phyloP scores from a whole-genome alignment of 2,888 invertebrate genomes.

The Ctena decussata region DNA sequence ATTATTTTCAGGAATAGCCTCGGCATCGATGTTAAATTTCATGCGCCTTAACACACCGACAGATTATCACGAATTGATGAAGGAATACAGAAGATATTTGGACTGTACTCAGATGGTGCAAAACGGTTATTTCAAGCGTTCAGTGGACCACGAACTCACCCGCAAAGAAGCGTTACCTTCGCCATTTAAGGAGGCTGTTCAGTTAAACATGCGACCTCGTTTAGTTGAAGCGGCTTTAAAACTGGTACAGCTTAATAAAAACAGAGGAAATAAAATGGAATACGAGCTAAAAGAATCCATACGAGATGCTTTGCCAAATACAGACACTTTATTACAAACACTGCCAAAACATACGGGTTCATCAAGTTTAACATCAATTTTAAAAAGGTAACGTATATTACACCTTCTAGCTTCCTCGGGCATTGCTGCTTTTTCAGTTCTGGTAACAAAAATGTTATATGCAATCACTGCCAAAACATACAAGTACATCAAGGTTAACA shows the following conservation, averaged over 20 bases:
- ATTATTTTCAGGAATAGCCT: constrained; percentile 28
- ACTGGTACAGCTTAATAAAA: not conserved
- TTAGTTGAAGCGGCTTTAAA: not conserved
- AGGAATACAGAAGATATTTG: constrained; percentile 30
- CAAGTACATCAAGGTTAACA: too few species aligned
- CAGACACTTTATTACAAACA: not conserved
- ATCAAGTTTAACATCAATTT: not conserved
- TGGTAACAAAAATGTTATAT: too few species aligned
- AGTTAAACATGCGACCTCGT: not conserved
- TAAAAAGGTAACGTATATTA: constrained; percentile 6
- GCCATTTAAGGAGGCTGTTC: not conserved
- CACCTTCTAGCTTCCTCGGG: too few species aligned
- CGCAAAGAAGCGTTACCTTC: constrained; percentile 2
- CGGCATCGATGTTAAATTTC: constrained; percentile 15
- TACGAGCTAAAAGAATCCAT: not conserved
- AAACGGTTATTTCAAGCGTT: constrained; percentile 57
- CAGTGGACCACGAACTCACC: constrained; percentile 23
- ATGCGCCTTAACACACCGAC: constrained; percentile 26
- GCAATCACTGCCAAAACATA: too few species aligned
- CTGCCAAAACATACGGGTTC: not conserved
- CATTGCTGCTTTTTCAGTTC: too few species aligned
- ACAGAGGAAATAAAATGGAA: not conserved
- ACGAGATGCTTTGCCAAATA: not conserved
- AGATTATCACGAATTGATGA: constrained; percentile 37
- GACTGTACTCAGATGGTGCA: constrained; percentile 54